Evolutionary conservation across 2,888 invertebrate species (phyloP), one percentile per base, ranked within the genome.

Genomic region (Oxyteleia sp.): DNA sequence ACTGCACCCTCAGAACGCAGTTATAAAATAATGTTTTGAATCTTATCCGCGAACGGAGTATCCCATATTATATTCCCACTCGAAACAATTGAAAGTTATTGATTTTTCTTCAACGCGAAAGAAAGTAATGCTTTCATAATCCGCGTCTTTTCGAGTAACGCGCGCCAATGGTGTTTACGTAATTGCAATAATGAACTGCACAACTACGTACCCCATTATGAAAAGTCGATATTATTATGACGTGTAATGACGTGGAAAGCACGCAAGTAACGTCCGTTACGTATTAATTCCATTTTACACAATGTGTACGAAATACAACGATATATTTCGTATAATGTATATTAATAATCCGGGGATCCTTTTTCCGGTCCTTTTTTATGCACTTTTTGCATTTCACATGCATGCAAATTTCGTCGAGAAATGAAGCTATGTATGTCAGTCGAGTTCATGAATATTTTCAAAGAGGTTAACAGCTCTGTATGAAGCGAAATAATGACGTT

Each of bases 211-310:
- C 15, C 18, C 61, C 26, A 64, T 64, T 55, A 75, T 75, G 75
- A 72, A 55, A 64, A 64, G 55, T 45, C 57, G 64, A 64, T 64
- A 64, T 29, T 57, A 72, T 64, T 64, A 64, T 75, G 55, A 57
- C 51, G 64, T 57, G 26, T 64, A 64, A 64, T 75, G 64, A 75
- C 64, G 57, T 75, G 43, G 64, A 75, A 75, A 75, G 75, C 55
- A 55, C 55, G 63, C 41, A 53, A 72, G 29, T 63, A 15, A 45
- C 29, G 13, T 18, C 8, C 8, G 55, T 75, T 75, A 75, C 64
- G 64, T 64, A 64, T 75, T 47, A 47, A 66, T 75, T 75, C 23
- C 57, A 45, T 26, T 64, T 45, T 16, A 55, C 18, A 23, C 49
- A 72, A 51, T 20, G 51, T 51, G 18, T 59, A 20, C 16, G 8